A percentile compares a stretch with the other conserved stretches of the same genome.
These are phyloP conservation scores for Mimachlamys varia DNA, from an alignment of 2,888 invertebrate genomes.

Conservation along the genomic window DNA sequence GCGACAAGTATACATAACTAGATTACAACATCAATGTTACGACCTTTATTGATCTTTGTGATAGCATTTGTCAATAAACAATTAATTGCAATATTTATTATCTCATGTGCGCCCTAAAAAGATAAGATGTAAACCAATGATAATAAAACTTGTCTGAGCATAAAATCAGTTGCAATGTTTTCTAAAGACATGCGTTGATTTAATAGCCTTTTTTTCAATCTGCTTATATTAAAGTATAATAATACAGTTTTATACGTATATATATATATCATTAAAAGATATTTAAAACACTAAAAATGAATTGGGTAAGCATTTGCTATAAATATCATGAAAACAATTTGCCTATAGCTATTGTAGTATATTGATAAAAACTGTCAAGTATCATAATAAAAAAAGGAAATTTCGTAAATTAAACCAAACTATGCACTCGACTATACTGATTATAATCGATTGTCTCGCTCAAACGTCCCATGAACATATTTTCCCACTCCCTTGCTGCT, in stretches of 20 bases:
- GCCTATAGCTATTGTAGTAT: not conserved
- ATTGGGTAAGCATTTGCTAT: not conserved
- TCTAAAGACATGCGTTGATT: no score
- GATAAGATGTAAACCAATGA: not conserved
- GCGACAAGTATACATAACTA: not conserved
- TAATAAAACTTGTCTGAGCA: no score
- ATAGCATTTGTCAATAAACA: not conserved
- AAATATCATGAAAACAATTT: not conserved
- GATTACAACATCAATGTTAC: not conserved
- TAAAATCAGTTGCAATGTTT: no score
- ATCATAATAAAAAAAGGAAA: not conserved
- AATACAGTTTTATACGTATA: no score
- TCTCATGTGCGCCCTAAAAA: not conserved
- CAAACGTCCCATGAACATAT: conserved; percentile 19
- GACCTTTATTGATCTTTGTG: not conserved
- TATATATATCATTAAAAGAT: no score
- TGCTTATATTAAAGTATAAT: no score
- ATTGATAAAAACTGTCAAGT: not conserved
- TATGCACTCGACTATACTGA: not conserved
- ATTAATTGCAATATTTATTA: not conserved
- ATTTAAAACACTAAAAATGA: not conserved
- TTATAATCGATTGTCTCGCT: not conserved
- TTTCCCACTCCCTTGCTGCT: not conserved
- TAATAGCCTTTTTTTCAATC: no score
- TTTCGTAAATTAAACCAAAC: not conserved